Evolutionary conservation across 2,888 invertebrate species (phyloP), one percentile per base, ranked within the genome.

Genomic region (Graphium colonna): DNA sequence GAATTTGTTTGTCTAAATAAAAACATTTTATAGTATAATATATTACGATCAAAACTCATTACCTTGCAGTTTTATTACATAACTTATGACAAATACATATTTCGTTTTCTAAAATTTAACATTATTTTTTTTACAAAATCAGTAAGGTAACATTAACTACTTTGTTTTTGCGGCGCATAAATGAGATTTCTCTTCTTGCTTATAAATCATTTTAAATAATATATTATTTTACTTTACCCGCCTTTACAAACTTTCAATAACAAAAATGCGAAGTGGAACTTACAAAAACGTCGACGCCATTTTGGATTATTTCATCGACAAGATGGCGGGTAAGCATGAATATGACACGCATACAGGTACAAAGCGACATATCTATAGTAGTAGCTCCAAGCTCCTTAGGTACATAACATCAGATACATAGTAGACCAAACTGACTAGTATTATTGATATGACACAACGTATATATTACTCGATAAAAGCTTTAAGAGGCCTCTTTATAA

Each of bases 401-500:
- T 26, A 21, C 38, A 46, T 26, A 9, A 43, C 15, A 16, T 16
- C 7, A 26, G 12, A 47, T 13, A 39, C 13, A 33, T 17, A 2
- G n/a, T 17, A 17, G 10, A 40, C 10, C 31, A 39, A 31, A n/a
- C 17, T 5, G 16, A 28, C 40, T 12, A 48, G 8, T 40, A 31
- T 40, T 31, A 48, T 9, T 48, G 48, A 31, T 48, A 40, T 48
- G 40, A 31, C 15, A 15, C 48, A 48, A 48, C 31, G 39, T 17
- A 48, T 40, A 48, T 31, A 28, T 47, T 18, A 31, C 10, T 10
- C 8, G 8, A 9, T 31, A 9, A 31, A 31, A 3, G 3, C 5
- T 3, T 21, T 3, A 3, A 21, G 5, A 21, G 21, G 21, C 5
- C 3, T 21, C 5, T 21, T 21, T 21, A 5, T 5, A 5, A 21